These are phyloP conservation scores for Propithecus perrieri DNA, from an alignment of 2,797 vertebrate species.

Conservation along the genomic window DNA sequence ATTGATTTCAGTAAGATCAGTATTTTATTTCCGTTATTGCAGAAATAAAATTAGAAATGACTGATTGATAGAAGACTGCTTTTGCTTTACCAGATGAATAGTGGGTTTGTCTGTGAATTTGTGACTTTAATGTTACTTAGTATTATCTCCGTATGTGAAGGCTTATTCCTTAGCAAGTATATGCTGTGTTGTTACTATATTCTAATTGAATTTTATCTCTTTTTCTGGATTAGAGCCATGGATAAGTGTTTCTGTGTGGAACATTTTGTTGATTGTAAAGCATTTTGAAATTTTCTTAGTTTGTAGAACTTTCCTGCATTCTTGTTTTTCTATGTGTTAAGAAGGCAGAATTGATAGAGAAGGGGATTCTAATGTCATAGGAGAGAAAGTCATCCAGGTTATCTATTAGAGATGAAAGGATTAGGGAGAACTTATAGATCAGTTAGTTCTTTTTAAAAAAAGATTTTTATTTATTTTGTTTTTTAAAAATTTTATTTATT, in stretches of 20 bases:
- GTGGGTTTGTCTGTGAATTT: slow-evolving; percentile 43
- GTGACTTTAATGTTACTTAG: slow-evolving; percentile 6
- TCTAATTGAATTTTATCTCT: background rate
- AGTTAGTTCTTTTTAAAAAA: background rate
- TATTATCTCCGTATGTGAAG: background rate
- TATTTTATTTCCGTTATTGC: slow-evolving; percentile 38
- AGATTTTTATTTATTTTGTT: too few species aligned
- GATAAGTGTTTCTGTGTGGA: slow-evolving; percentile 22
- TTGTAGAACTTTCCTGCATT: slow-evolving; percentile 5
- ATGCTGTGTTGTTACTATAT: background rate
- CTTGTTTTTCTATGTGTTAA: slow-evolving; percentile 11
- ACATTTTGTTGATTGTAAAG: slow-evolving; percentile 38
- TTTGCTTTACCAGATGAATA: slow-evolving; percentile 44
- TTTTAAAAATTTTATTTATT: too few species aligned
- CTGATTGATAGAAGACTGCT: slow-evolving; percentile 14
- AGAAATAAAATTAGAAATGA: slow-evolving; percentile 56
- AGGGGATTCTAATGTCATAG: background rate
- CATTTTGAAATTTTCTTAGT: slow-evolving; percentile 50
- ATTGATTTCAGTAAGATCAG: slow-evolving; percentile 44
- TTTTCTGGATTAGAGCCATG: slow-evolving; percentile 42
- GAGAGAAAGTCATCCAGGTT: background rate
- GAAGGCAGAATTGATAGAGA: slow-evolving; percentile 21
- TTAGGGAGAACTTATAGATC: slow-evolving; percentile 8
- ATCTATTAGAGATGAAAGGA: background rate
- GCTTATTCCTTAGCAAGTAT: background rate